Conservation (phyloP, 2,888 invertebrate species). For the Mongoloraphidia duomilia region DNA sequence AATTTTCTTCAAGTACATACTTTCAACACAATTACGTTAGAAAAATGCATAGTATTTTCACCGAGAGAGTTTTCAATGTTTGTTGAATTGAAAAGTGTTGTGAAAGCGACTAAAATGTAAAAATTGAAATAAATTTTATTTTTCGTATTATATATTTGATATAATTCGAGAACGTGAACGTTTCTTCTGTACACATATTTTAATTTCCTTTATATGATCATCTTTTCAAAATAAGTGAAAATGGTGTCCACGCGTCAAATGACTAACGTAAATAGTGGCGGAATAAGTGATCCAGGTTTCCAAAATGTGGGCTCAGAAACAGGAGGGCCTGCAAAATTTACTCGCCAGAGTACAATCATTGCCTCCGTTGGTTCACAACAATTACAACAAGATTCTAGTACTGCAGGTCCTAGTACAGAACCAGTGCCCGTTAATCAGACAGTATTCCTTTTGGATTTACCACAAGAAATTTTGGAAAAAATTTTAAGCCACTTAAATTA, state of each 20-base stretch:
- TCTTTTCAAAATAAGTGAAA: constrained; percentile 15
- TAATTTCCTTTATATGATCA: too few species aligned
- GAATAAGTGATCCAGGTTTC: constrained; percentile 22
- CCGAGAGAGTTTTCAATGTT: too few species aligned
- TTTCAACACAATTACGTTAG: too few species aligned
- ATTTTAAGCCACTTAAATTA: constrained; percentile 60
- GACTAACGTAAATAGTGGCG: constrained; percentile 31
- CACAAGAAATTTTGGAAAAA: constrained; percentile 66
- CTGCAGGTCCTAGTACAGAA: constrained; percentile 12
- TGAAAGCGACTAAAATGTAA: background rate
- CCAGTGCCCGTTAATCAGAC: constrained; percentile 16
- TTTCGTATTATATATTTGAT: background rate
- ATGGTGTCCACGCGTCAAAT: constrained; percentile 42
- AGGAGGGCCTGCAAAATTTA: constrained; percentile 22
- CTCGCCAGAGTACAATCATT: constrained; percentile 20
- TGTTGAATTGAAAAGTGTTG: background rate
- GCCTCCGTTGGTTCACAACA: constrained; percentile 5
- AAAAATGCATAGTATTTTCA: too few species aligned
- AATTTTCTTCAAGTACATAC: too few species aligned
- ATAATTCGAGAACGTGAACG: background rate
- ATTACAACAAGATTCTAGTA: constrained; percentile 5
- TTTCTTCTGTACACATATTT: too few species aligned
- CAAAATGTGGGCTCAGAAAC: constrained; percentile 14
- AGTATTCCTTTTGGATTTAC: constrained; percentile 51
- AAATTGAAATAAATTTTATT: background rate